A percentile compares a stretch with the other conserved stretches of the same genome.
Evolutionary conservation across 2,797 vertebrate genomes (phyloP).

Genomic region (Sebastiscus tertius): DNA sequence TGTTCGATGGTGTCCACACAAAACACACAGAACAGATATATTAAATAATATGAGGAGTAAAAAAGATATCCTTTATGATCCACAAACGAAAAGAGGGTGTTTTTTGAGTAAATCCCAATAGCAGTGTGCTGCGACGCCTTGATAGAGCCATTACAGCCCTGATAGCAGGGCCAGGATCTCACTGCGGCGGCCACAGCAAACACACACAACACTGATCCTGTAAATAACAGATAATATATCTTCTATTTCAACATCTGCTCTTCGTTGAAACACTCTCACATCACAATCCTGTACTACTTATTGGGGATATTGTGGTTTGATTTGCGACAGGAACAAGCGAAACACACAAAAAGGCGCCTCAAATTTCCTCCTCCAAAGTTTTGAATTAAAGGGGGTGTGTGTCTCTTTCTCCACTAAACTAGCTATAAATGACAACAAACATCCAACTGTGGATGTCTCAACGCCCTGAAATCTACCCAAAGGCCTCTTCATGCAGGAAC

Average conservation of each 20-base stretch:
- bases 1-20: background rate
- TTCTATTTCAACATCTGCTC: constrained; percentile 22
- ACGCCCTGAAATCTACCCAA: constrained; percentile 49
- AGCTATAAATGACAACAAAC: constrained; percentile 49
- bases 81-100: constrained; percentile 40
- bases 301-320: background rate
- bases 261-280: background rate
- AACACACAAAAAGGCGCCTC: constrained; percentile 34
- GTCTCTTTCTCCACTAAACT: constrained; percentile 56
- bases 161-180: constrained; percentile 72
- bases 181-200: constrained; percentile 69
- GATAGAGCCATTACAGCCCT: constrained; percentile 69
- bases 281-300: background rate
- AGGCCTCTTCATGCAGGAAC: constrained; percentile 51
- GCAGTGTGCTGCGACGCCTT: constrained; percentile 68
- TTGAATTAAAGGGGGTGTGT: constrained; percentile 83
- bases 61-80: background rate
- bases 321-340: background rate
- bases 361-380: constrained; percentile 66
- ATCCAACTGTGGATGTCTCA: constrained; percentile 42
- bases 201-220: constrained; percentile 36
- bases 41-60: background rate
- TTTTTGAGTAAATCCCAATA: constrained; percentile 42
- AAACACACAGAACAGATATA: background rate
- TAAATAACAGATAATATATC: constrained; percentile 51